These are phyloP conservation scores for Loripinus fragilis DNA, from an alignment of 2,888 invertebrate species.

Conservation along the genomic window DNA sequence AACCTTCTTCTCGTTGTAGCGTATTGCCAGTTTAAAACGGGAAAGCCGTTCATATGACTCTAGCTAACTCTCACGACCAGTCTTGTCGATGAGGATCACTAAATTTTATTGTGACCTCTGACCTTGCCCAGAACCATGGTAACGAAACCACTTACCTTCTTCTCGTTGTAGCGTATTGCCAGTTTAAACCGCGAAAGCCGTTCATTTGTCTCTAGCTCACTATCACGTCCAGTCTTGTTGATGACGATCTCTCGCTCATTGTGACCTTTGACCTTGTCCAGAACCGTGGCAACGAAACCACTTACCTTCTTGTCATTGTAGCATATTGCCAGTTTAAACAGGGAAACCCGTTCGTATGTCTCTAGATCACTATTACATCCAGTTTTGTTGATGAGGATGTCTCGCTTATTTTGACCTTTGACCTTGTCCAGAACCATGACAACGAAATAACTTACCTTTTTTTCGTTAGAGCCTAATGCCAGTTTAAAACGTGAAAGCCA, in stretches of 20 bases:
- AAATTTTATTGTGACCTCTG: conserved; percentile 72
- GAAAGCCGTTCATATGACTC: conserved; percentile 74
- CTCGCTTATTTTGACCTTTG: conserved; percentile 78
- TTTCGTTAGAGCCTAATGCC: conserved; percentile 80
- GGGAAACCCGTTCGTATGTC: too few relatives aligned
- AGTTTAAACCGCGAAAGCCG: conserved; percentile 75
- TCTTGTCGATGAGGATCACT: conserved; percentile 67
- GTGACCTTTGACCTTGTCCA: conserved; percentile 80
- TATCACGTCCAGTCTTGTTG: conserved; percentile 70
- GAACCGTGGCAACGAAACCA: conserved; percentile 76
- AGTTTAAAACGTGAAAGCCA: conserved; percentile 75
- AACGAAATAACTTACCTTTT: conserved; percentile 78
- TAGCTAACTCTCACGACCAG: conserved; percentile 65
- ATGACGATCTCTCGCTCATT: conserved; percentile 78
- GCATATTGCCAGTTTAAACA: too few relatives aligned
- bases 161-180: conserved; percentile 80
- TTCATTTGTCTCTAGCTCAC: conserved; percentile 71
- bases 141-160: conserved; percentile 78
- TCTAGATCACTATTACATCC: too few relatives aligned
- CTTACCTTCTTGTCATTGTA: too few relatives aligned
- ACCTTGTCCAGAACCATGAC: conserved; percentile 80
- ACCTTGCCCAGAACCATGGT: too few relatives aligned
- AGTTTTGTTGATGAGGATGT: conserved; percentile 76
- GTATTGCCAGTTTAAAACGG: conserved; percentile 77
- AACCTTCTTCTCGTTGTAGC: conserved; percentile 80